These are phyloP conservation scores for Volucella zonaria DNA, from an alignment of 2,888 invertebrate species.

Conservation along the genomic window DNA sequence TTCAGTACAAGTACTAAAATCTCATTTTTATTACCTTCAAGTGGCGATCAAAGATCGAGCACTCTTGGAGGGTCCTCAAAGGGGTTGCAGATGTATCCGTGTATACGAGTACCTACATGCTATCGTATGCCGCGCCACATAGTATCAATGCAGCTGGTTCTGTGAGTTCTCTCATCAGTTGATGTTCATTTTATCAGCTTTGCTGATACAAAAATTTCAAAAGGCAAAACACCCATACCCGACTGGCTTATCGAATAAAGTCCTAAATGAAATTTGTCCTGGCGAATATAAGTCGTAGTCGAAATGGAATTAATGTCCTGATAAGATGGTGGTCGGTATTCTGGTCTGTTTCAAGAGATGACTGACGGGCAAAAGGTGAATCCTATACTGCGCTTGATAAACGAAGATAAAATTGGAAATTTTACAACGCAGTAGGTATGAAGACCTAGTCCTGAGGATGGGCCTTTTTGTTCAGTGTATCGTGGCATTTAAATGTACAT, in stretches of 20 bases:
- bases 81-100: constrained; percentile 60
- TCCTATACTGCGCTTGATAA: constrained; percentile 20
- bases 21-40: constrained; percentile 65
- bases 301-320: constrained; percentile 60
- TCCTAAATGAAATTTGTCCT: constrained; percentile 65
- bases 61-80: constrained; percentile 45
- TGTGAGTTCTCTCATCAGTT: constrained; percentile 30
- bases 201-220: constrained; percentile 48
- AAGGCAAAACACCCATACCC: constrained; percentile 17
- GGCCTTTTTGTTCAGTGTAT: no score
- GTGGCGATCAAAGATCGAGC: constrained; percentile 62
- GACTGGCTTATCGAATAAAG: constrained; percentile 45
- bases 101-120: neutral
- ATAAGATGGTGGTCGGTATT: constrained; percentile 32
- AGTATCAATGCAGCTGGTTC: constrained; percentile 52
- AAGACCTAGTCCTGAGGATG: no score
- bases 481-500: no score
- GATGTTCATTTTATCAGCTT: constrained; percentile 61
- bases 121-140: neutral
- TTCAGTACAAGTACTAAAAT: constrained; percentile 56
- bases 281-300: constrained; percentile 59
- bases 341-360: neutral
- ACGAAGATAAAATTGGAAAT: constrained; percentile 12
- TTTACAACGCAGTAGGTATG: constrained; percentile 12
- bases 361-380: constrained; percentile 21